phyloP scores from a whole-genome alignment of 2,113 vertebrate genomes.

The Pseudorectes ferrugineus region DNA sequence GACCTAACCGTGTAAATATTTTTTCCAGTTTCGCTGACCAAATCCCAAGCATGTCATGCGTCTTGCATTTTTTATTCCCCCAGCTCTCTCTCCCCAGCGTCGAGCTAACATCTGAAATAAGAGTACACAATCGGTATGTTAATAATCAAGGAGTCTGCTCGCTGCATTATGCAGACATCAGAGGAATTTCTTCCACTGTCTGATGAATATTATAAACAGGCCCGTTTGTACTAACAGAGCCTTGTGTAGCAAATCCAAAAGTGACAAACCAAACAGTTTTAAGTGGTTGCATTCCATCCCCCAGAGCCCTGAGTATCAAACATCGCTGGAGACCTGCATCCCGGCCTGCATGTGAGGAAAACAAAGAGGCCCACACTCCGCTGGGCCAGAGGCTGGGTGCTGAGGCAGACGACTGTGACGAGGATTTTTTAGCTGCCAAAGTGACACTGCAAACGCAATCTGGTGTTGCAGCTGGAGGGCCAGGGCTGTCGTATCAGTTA shows the following conservation, averaged over 20 bases:
- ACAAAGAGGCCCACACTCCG: neutral
- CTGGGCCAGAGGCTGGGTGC: neutral
- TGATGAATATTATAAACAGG: slow-evolving; percentile 11
- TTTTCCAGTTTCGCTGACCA: slow-evolving; percentile 51
- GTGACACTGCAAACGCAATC: slow-evolving; percentile 25
- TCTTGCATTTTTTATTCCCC: slow-evolving; percentile 22
- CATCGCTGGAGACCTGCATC: neutral
- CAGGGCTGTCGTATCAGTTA: neutral
- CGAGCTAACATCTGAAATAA: slow-evolving; percentile 37
- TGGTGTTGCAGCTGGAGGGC: neutral
- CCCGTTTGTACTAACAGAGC: neutral
- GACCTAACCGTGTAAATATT: slow-evolving; percentile 39
- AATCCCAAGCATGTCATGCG: slow-evolving; percentile 34
- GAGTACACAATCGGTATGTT: neutral
- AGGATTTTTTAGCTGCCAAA: neutral
- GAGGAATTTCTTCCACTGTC: slow-evolving; percentile 50
- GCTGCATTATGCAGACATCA: neutral
- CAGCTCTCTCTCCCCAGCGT: neutral
- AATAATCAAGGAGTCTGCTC: slow-evolving; percentile 29
- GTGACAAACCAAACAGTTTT: slow-evolving; percentile 39
- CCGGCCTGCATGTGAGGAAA: neutral
- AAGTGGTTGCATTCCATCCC: slow-evolving; percentile 25
- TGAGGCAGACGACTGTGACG: neutral
- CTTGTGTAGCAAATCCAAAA: slow-evolving; percentile 30
- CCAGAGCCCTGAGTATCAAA: neutral